Evolutionary conservation across 2,797 vertebrate species (phyloP), one percentile per base, ranked within the genome.

Genomic region (Rhynchotus rufescens): DNA sequence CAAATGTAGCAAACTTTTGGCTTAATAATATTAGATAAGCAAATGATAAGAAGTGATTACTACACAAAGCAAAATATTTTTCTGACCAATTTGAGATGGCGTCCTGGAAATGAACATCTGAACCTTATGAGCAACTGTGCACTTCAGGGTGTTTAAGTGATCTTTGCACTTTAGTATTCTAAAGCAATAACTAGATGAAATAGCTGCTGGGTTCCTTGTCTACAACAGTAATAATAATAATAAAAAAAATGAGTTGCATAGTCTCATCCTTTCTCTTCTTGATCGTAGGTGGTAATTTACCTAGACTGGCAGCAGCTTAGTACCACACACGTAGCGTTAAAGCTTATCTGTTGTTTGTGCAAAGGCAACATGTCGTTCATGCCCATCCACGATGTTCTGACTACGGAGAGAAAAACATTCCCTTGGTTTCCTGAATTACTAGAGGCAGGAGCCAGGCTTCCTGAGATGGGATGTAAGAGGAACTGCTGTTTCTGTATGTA

Each of bases 181-280:
- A 74, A 64, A 26, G 23, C 30, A 40, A 28, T 34, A 52, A 36
- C 52, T 77, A 45, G 51, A 86, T n/a, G 57, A 84, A 86, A 61
- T 64, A 79, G 20, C 60, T 91, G 88, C 71, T 73, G 47, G 44
- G 60, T n/a, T 91, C 56, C 60, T 88, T 73, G 61, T 81, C 91
- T 86, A 81, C 40, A 73, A 90, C 49, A 51, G 72, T 42, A 81
- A 17, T 40, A 84, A 32, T 7, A 75, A 74, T 45, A 82, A 60
- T 7, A 74, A 25, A 36, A 66, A 42, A 69, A 64, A 32, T 17
- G 44, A 88, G 28, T 22, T 86, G 75, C 80, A 84, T 1, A 68
- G 75, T 91, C 80, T 85, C 78, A 42, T 72, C 40, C 73, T 52
- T 91, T 89, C 67, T 89, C 42, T 86, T 91, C 77, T 77, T 77